A percentile compares a stretch with the other conserved stretches of the same genome.
These are phyloP conservation scores for Acromyrmex heyeri DNA, from an alignment of 1,140 invertebrate genomes.

Conservation along the genomic window DNA sequence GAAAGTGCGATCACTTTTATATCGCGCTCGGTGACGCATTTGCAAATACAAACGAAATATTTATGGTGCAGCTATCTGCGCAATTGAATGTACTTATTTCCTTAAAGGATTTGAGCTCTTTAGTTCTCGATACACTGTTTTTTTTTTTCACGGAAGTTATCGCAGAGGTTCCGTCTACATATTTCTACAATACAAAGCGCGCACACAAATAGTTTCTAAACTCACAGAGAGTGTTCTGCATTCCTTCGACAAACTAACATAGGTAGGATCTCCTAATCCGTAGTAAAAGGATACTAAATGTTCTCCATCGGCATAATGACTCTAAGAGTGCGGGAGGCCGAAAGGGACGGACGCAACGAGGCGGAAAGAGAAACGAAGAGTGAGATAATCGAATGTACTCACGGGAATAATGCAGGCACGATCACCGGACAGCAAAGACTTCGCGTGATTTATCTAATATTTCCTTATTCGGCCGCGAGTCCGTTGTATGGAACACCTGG, in stretches of 20 bases:
- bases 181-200: slow-evolving; percentile 19
- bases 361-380: slow-evolving; percentile 51
- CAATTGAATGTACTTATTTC: background rate
- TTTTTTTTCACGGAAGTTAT: background rate
- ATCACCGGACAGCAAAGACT: slow-evolving; percentile 68
- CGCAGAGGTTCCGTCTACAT: background rate
- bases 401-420: slow-evolving; percentile 76
- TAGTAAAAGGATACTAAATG: slow-evolving; percentile 46
- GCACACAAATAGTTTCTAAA: slow-evolving; percentile 35
- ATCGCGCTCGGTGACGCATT: background rate
- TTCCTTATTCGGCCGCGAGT: slow-evolving; percentile 79
- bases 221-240: slow-evolving; percentile 55
- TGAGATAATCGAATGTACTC: slow-evolving; percentile 56
- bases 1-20: slow-evolving; percentile 34
- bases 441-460: slow-evolving; percentile 82
- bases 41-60: background rate
- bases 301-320: slow-evolving; percentile 40
- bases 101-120: background rate
- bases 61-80: background rate
- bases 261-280: slow-evolving; percentile 52
- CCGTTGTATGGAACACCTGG: slow-evolving; percentile 77
- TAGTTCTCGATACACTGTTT: background rate
- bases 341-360: background rate
- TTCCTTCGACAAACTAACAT: slow-evolving; percentile 43
- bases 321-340: slow-evolving; percentile 26